A percentile compares a stretch with the other conserved stretches of the same genome.
phyloP scores from a whole-genome alignment of 2,888 invertebrate genomes.

The Polydrusus cervinus region DNA sequence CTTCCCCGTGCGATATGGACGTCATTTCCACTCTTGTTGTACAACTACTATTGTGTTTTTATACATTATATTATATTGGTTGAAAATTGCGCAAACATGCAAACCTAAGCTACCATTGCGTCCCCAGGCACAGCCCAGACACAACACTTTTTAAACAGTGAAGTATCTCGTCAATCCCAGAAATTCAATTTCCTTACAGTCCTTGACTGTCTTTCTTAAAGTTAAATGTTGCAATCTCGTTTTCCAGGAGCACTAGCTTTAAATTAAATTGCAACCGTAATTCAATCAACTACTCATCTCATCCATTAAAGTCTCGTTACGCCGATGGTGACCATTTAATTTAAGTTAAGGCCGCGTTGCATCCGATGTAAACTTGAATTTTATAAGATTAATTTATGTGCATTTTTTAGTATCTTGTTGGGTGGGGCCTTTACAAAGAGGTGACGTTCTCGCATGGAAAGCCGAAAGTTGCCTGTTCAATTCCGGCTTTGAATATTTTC shows the following conservation, averaged over 20 bases:
- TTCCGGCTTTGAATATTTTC: no score
- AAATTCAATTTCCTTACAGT: neutral
- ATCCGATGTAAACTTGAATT: neutral
- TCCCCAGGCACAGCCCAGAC: neutral
- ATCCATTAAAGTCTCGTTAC: slow-evolving; percentile 25
- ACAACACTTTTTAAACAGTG: neutral
- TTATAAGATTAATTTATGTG: slow-evolving; percentile 8
- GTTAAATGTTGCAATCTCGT: neutral
- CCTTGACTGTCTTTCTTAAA: slow-evolving; percentile 2
- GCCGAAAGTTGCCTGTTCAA: no score
- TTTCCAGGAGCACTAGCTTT: slow-evolving; percentile 16
- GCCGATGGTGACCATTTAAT: slow-evolving; percentile 29
- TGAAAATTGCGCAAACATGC: no score
- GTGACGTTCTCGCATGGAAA: no score
- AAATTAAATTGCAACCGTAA: slow-evolving; percentile 40
- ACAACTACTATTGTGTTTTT: no score
- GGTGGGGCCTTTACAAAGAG: no score
- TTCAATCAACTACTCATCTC: slow-evolving; percentile 33
- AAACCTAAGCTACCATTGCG: no score
- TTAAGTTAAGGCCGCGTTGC: slow-evolving; percentile 5
- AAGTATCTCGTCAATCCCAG: no score
- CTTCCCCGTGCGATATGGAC: no score
- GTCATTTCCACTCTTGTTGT: no score
- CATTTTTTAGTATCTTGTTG: neutral
- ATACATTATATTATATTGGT: no score